Conservation (phyloP, 1,140 invertebrate species). For the Heterodera schachtii region DNA sequence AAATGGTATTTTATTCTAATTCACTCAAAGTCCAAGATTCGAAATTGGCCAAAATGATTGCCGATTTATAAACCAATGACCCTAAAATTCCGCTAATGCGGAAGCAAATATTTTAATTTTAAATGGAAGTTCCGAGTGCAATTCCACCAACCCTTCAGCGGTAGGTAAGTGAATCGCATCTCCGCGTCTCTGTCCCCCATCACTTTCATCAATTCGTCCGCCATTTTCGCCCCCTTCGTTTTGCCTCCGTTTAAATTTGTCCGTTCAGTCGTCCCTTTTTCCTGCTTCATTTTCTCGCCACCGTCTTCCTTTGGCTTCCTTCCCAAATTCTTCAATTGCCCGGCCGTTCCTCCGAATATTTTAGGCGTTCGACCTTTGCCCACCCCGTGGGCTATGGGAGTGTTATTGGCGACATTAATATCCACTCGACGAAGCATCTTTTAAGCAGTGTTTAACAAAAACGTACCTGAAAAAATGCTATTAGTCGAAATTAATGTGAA, state of each 20-base stretch:
- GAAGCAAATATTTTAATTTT: too few species aligned
- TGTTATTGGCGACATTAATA: conserved; percentile 22
- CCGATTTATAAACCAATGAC: too few species aligned
- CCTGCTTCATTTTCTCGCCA: background rate
- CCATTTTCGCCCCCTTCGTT: background rate
- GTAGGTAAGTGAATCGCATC: conserved; percentile 21
- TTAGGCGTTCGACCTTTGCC: background rate
- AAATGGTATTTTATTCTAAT: too few species aligned
- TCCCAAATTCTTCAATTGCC: background rate
- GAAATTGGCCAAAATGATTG: too few species aligned
- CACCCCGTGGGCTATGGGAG: conserved; percentile 1
- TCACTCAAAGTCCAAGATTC: too few species aligned
- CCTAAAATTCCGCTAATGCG: too few species aligned
- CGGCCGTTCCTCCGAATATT: background rate
- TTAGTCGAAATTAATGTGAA: too few species aligned
- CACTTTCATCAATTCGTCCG: background rate
- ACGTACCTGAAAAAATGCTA: too few species aligned
- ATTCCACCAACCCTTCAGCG: background rate
- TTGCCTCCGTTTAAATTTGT: background rate
- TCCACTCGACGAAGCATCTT: conserved; percentile 8
- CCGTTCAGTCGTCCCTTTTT: background rate
- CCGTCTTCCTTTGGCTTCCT: background rate
- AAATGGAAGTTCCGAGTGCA: too few species aligned
- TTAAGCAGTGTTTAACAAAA: background rate
- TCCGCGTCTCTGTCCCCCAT: conserved; percentile 15